These are phyloP conservation scores for Pectinophora gossypiella DNA, from an alignment of 1,140 invertebrate genomes.

Conservation along the genomic window DNA sequence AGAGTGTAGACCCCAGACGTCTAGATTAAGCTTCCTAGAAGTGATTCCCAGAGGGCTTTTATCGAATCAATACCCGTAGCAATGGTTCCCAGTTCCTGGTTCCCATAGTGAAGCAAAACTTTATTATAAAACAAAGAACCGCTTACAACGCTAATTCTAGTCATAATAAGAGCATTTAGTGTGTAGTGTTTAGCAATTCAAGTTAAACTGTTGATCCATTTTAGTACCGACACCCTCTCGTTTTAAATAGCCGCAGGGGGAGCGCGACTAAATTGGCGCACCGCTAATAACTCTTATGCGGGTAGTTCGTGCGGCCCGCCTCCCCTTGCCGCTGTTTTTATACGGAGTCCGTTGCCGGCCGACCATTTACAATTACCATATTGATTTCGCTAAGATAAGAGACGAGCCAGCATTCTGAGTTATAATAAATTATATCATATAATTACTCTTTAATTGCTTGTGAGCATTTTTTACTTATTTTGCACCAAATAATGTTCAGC, in stretches of 20 bases:
- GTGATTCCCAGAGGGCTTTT: no score
- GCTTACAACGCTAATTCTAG: no score
- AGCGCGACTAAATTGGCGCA: constrained; percentile 48
- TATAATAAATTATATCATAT: constrained; percentile 11
- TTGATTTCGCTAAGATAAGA: constrained; percentile 46
- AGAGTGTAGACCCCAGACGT: no score
- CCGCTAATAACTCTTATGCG: constrained; percentile 57
- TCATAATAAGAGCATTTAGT: neutral
- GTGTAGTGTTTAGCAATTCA: constrained; percentile 5
- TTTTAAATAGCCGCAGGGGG: constrained; percentile 50
- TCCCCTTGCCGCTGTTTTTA: constrained; percentile 30
- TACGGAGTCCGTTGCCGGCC: constrained; percentile 37
- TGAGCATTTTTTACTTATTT: no score
- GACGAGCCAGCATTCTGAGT: constrained; percentile 9
- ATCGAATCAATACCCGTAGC: no score
- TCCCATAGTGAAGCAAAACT: no score
- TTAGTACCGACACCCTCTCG: constrained; percentile 43
- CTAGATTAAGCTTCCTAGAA: no score
- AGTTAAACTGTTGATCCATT: constrained; percentile 35
- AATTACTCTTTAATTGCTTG: constrained; percentile 9
- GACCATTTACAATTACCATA: constrained; percentile 41
- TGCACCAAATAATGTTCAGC: no score
- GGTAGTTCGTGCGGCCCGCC: constrained; percentile 35
- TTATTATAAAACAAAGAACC: no score
- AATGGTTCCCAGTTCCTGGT: no score